phyloP scores from a whole-genome alignment of 2,888 invertebrate species.

The Parasteatoda lunata region DNA sequence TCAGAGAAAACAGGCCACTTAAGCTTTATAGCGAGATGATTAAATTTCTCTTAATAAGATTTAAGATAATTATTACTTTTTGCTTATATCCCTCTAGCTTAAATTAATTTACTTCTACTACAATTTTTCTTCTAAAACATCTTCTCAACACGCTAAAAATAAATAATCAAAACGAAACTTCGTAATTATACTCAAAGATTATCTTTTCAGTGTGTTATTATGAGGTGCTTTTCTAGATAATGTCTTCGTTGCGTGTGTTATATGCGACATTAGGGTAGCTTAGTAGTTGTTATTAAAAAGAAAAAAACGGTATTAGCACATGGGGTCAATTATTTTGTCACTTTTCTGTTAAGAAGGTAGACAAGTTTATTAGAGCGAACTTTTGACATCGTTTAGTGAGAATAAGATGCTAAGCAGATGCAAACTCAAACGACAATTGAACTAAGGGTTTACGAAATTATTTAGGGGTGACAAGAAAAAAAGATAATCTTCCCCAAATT shows the following conservation, averaged over 20 bases:
- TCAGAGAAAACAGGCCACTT: slow-evolving; percentile 57
- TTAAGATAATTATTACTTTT: slow-evolving; percentile 65
- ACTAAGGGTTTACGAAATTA: too few species aligned
- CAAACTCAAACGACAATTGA: too few species aligned
- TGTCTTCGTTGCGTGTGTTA: slow-evolving; percentile 45
- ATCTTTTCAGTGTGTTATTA: slow-evolving; percentile 60
- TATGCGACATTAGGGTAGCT: slow-evolving; percentile 24
- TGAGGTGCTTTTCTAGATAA: slow-evolving; percentile 57
- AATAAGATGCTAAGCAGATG: not conserved
- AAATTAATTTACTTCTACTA: slow-evolving; percentile 58
- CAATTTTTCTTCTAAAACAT: slow-evolving; percentile 58
- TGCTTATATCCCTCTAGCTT: slow-evolving; percentile 56
- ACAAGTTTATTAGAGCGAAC: slow-evolving; percentile 46
- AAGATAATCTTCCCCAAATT: too few species aligned
- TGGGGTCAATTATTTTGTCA: slow-evolving; percentile 61
- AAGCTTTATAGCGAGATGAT: slow-evolving; percentile 58
- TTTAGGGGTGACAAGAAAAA: too few species aligned
- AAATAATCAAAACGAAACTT: slow-evolving; percentile 60
- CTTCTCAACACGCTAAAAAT: slow-evolving; percentile 53
- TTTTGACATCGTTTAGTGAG: slow-evolving; percentile 42
- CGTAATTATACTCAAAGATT: slow-evolving; percentile 64
- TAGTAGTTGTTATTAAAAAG: slow-evolving; percentile 48
- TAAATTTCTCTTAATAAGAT: slow-evolving; percentile 63
- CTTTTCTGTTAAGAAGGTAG: slow-evolving; percentile 45
- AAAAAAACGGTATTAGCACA: slow-evolving; percentile 48